Percentiles rank a stretch among this genome's conserved stretches.
Evolutionary conservation across 1,140 invertebrate species (phyloP).

Genomic region (Zaprionus camerounensis): DNA sequence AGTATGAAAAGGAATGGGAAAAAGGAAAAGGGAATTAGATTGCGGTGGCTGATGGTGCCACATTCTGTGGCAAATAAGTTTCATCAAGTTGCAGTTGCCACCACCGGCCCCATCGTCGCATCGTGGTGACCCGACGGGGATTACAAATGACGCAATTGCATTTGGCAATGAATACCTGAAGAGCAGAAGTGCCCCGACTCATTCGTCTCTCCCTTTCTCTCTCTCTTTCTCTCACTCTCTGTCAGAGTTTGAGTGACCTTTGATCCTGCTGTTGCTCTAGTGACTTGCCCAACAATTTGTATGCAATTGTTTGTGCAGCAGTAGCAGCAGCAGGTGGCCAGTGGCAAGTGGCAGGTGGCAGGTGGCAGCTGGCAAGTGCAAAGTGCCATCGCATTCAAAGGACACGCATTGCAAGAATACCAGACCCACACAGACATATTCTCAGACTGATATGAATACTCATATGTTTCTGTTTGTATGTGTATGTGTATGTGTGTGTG

Average conservation of each 20-base stretch:
- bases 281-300: conserved; percentile 25
- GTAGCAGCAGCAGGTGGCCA: conserved; percentile 58
- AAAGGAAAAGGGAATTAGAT: neutral
- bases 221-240: neutral
- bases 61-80: conserved; percentile 21
- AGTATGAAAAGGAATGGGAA: neutral
- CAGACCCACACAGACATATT: neutral
- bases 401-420: conserved; percentile 25
- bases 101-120: too few species aligned
- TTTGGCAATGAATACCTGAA: conserved; percentile 41
- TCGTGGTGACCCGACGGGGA: neutral
- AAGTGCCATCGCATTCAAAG: conserved; percentile 40
- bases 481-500: neutral
- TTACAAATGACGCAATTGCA: conserved; percentile 47
- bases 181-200: neutral
- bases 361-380: conserved; percentile 23
- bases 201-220: neutral
- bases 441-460: conserved; percentile 4
- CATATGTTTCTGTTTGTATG: neutral
- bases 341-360: conserved; percentile 34
- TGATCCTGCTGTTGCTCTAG: conserved; percentile 1
- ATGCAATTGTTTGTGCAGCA: conserved; percentile 40
- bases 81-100: neutral
- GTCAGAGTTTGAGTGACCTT: conserved; percentile 11
- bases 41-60: conserved; percentile 8